Percentiles rank a stretch among this genome's conserved stretches.
phyloP scores from a whole-genome alignment of 2,797 vertebrate species.

The Pogoniulus pusillus region DNA sequence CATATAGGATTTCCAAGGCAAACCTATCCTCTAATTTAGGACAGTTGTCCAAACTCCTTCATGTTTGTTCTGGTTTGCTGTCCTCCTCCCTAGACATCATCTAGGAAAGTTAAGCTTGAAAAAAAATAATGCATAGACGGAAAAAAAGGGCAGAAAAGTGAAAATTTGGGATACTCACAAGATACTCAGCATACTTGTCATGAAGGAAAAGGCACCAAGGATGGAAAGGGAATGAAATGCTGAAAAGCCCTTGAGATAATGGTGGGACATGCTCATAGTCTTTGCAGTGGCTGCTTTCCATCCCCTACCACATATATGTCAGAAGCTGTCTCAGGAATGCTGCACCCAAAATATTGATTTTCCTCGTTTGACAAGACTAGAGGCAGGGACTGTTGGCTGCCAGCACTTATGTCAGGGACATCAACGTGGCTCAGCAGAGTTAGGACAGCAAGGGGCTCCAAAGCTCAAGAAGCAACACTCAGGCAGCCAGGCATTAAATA shows the following conservation, averaged over 20 bases:
- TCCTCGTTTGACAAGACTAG: not conserved
- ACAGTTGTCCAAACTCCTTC: conserved; percentile 39
- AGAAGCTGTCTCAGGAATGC: fast-evolving
- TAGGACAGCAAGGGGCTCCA: not conserved
- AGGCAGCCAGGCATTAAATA: not conserved
- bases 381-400: not conserved
- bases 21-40: conserved; percentile 34
- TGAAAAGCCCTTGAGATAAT: not conserved
- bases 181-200: not conserved
- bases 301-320: fast-evolving
- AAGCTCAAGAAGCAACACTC: not conserved
- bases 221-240: not conserved
- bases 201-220: not conserved
- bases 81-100: not conserved
- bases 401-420: not conserved
- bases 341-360: not conserved
- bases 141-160: not conserved
- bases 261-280: fast-evolving
- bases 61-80: conserved; percentile 5
- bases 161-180: not conserved
- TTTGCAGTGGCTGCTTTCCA: not conserved
- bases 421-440: not conserved
- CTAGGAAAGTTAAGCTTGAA: not conserved
- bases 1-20: conserved; percentile 9
- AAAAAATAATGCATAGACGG: not conserved